These are phyloP conservation scores for Melanerpes aurifrons DNA, from an alignment of 2,113 vertebrate genomes.

Conservation along the genomic window DNA sequence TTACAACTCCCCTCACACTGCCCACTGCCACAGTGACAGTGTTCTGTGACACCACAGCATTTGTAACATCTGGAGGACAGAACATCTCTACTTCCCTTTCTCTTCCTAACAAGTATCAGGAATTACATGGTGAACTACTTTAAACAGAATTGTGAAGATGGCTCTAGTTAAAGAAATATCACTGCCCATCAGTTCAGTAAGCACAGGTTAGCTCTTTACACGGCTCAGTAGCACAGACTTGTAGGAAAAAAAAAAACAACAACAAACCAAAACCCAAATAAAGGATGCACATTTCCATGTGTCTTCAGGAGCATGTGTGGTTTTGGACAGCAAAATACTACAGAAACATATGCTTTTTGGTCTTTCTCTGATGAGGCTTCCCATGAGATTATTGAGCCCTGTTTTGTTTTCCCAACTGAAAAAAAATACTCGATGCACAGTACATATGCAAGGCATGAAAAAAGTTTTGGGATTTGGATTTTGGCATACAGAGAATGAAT, in stretches of 20 bases:
- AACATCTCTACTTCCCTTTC: neutral
- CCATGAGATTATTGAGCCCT: no score
- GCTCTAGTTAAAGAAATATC: conserved; percentile 58
- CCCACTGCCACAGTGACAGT: neutral
- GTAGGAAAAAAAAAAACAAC: neutral
- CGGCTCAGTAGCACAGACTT: neutral
- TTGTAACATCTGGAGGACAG: neutral
- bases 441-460: rapidly evolving
- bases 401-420: neutral
- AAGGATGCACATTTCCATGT: rapidly evolving
- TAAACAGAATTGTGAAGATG: conserved; percentile 26
- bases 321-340: neutral
- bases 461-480: neutral
- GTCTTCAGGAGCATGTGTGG: neutral
- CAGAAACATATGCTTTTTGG: neutral
- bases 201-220: conserved; percentile 37
- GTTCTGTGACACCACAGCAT: neutral
- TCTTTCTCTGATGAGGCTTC: neutral
- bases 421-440: neutral
- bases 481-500: neutral
- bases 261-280: neutral
- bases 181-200: conserved; percentile 15
- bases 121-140: conserved; percentile 28
- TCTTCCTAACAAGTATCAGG: neutral
- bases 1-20: conserved; percentile 8